Conservation (phyloP, 1,140 invertebrate genomes). For the Hylyphantes graminicola region DNA sequence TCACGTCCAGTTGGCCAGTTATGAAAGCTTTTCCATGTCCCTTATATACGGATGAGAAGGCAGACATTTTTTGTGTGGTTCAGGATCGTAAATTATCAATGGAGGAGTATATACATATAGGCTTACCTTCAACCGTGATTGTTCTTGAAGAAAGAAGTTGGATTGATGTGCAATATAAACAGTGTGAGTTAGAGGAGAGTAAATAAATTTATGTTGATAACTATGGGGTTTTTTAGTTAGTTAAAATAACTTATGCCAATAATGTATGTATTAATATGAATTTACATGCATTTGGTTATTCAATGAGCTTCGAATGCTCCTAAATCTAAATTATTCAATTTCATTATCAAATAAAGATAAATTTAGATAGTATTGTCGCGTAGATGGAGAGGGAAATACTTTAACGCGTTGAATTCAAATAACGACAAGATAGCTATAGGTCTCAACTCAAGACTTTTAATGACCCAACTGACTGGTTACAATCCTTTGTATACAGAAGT, state of each 20-base stretch:
- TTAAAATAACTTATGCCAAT: not conserved
- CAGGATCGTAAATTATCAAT: conserved; percentile 2
- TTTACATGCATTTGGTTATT: not conserved
- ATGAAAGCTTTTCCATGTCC: conserved; percentile 38
- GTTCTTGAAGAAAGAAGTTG: not conserved
- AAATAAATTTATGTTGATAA: not conserved
- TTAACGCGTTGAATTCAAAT: too few relatives aligned
- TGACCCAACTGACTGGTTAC: too few relatives aligned
- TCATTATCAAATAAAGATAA: too few relatives aligned
- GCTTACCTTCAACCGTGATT: conserved; percentile 5
- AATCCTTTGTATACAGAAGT: too few relatives aligned
- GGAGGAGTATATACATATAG: conserved; percentile 10
- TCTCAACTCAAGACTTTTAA: too few relatives aligned
- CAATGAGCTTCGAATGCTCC: not conserved
- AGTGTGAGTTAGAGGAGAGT: not conserved
- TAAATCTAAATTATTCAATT: too few relatives aligned
- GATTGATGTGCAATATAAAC: not conserved
- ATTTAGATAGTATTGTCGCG: too few relatives aligned
- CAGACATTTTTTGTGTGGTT: conserved; percentile 7
- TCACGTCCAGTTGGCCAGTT: not conserved
- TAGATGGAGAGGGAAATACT: too few relatives aligned
- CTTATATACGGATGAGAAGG: conserved; percentile 2
- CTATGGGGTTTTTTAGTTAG: not conserved
- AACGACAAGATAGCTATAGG: too few relatives aligned
- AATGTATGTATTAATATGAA: not conserved